These are phyloP conservation scores for Zootermopsis nevadensis DNA, from an alignment of 2,888 invertebrate species.

Conservation along the genomic window DNA sequence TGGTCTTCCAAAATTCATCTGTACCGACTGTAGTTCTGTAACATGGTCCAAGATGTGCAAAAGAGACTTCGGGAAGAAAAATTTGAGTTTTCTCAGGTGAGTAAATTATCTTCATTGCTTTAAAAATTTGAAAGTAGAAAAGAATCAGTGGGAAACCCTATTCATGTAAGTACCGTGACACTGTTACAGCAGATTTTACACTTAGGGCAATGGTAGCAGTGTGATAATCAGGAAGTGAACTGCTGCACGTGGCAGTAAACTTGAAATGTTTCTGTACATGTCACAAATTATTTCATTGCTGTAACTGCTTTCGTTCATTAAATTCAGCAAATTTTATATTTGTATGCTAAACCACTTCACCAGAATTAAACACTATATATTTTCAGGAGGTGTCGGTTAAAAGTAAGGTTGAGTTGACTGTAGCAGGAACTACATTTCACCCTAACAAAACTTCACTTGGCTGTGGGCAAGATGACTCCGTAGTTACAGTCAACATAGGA, in stretches of 20 bases:
- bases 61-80: constrained; percentile 46
- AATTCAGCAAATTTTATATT: too few species aligned
- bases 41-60: constrained; percentile 54
- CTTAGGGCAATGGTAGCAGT: too few species aligned
- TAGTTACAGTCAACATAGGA: constrained; percentile 50
- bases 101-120: not conserved
- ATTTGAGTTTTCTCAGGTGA: constrained; percentile 29
- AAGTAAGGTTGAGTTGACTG: constrained; percentile 9
- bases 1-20: constrained; percentile 53
- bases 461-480: not conserved
- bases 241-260: too few species aligned
- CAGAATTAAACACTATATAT: not conserved
- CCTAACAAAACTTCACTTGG: not conserved
- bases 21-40: constrained; percentile 54
- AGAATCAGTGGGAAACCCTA: too few species aligned
- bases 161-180: too few species aligned
- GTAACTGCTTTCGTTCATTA: too few species aligned
- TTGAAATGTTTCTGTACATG: too few species aligned
- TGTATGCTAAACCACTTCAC: too few species aligned
- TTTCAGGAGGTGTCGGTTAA: constrained; percentile 11
- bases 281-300: too few species aligned
- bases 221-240: too few species aligned
- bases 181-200: too few species aligned
- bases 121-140: too few species aligned
- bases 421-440: not conserved